Conservation (phyloP, 2,888 invertebrate species). For the Caenorhabditis macrosperma region DNA sequence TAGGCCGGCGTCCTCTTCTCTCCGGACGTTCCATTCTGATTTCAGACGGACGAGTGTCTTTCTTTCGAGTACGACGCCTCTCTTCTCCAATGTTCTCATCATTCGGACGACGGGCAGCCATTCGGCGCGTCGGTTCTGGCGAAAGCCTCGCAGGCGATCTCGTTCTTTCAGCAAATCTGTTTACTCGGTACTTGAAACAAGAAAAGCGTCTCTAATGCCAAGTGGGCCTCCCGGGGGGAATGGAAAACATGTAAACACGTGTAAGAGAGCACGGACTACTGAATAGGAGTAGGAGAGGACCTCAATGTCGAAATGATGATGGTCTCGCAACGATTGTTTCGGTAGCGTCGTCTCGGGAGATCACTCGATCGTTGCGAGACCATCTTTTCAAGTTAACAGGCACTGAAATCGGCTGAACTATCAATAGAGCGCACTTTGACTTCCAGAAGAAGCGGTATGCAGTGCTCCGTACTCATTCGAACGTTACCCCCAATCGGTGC, state of each 20-base stretch:
- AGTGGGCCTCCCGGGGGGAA: neutral
- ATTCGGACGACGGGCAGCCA: constrained; percentile 73
- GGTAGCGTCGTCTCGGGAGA: no score
- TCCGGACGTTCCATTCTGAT: neutral
- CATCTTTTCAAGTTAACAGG: neutral
- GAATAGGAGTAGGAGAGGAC: no score
- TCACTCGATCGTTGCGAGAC: no score
- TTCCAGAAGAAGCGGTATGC: constrained; percentile 69
- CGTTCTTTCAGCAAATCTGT: constrained; percentile 79
- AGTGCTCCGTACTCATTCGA: constrained; percentile 77
- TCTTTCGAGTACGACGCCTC: constrained; percentile 78
- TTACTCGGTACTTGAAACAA: constrained; percentile 67
- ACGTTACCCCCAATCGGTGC: constrained; percentile 75
- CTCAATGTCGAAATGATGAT: no score
- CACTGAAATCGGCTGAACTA: neutral
- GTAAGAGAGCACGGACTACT: neutral
- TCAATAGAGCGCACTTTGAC: neutral
- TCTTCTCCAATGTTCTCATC: constrained; percentile 72
- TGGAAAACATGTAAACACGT: neutral
- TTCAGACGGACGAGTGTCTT: constrained; percentile 66
- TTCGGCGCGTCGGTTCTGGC: constrained; percentile 73
- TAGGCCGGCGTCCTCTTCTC: neutral
- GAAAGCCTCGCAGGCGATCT: constrained; percentile 59
- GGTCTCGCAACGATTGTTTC: no score
- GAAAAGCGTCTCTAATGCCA: neutral